Percentiles rank a stretch among this genome's conserved stretches.
phyloP scores from a whole-genome alignment of 1,140 invertebrate genomes.

The Chrysomallon squamiferum region DNA sequence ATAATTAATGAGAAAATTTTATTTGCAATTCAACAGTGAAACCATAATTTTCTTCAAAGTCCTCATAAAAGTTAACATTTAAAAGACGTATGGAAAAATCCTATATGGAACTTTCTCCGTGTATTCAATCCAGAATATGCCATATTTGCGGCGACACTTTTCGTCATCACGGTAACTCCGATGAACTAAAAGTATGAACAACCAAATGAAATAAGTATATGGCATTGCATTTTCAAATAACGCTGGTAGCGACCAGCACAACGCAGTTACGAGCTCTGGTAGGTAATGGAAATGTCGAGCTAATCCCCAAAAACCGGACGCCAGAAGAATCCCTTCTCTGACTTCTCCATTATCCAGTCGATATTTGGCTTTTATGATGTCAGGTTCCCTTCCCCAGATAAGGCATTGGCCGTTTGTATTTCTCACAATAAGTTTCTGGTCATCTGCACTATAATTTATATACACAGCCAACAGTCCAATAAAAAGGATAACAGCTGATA shows the following conservation, averaged over 20 bases:
- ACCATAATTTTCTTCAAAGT: too few relatives aligned
- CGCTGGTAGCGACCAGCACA: conserved; percentile 66
- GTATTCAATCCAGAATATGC: conserved; percentile 68
- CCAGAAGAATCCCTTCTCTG: conserved; percentile 63
- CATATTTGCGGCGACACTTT: conserved; percentile 71
- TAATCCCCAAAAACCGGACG: conserved; percentile 71
- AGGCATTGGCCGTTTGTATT: conserved; percentile 61
- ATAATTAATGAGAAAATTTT: too few relatives aligned
- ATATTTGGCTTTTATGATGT: conserved; percentile 64
- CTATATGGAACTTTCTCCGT: conserved; percentile 67
- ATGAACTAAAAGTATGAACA: conserved; percentile 68
- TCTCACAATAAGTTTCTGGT: conserved; percentile 67
- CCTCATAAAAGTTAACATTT: conserved; percentile 72
- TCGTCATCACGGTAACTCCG: conserved; percentile 68
- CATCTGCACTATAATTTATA: conserved; percentile 67
- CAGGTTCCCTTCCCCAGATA: conserved; percentile 66
- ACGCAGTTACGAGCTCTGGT: conserved; percentile 67
- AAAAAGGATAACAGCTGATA: conserved; percentile 55
- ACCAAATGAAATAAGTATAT: conserved; percentile 68
- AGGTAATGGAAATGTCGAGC: conserved; percentile 71
- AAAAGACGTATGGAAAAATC: conserved; percentile 69
- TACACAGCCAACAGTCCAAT: conserved; percentile 62
- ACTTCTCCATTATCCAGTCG: conserved; percentile 49
- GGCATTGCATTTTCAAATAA: conserved; percentile 65
- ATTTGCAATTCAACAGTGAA: too few relatives aligned